A percentile compares a stretch with the other conserved stretches of the same genome.
Evolutionary conservation across 1,140 invertebrate species (phyloP).

Genomic region (Orius laevigatus): DNA sequence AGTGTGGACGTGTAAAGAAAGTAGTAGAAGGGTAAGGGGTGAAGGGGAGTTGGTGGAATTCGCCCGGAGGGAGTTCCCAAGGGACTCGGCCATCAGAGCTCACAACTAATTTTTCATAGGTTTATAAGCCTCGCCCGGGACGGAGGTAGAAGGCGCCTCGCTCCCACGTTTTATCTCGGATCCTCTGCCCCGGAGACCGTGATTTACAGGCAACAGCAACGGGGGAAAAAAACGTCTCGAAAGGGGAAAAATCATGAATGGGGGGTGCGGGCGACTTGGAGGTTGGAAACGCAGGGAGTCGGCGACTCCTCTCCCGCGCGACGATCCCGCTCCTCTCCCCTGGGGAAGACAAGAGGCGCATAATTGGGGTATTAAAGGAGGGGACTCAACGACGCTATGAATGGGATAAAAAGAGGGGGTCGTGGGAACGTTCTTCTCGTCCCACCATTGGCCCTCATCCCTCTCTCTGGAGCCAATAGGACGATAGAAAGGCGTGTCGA

Average conservation of each 20-base stretch:
- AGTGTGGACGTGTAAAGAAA: too few species aligned
- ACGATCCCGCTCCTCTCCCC: background rate
- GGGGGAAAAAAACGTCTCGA: too few species aligned
- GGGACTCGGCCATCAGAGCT: background rate
- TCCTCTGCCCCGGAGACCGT: background rate
- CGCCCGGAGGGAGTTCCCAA: conserved; percentile 5
- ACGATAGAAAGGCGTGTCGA: conserved; percentile 8
- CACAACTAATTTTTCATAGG: conserved; percentile 11
- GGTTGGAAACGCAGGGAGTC: background rate
- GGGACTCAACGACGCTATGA: background rate
- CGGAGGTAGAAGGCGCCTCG: conserved; percentile 2
- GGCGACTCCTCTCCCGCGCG: background rate
- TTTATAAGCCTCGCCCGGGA: background rate
- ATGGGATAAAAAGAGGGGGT: conserved; percentile 1
- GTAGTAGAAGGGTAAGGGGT: too few species aligned
- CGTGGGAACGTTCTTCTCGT: conserved; percentile 3
- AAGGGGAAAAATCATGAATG: background rate
- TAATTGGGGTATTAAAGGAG: conserved; percentile 10
- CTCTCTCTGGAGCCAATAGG: conserved; percentile 1
- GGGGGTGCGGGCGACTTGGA: background rate
- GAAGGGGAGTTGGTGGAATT: background rate
- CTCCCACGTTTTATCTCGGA: conserved; percentile 4
- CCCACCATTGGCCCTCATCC: background rate
- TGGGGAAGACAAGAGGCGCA: conserved; percentile 6
- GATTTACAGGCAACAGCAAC: background rate